phyloP scores from a whole-genome alignment of 1,140 invertebrate species.

The Meloidogyne floridensis region DNA sequence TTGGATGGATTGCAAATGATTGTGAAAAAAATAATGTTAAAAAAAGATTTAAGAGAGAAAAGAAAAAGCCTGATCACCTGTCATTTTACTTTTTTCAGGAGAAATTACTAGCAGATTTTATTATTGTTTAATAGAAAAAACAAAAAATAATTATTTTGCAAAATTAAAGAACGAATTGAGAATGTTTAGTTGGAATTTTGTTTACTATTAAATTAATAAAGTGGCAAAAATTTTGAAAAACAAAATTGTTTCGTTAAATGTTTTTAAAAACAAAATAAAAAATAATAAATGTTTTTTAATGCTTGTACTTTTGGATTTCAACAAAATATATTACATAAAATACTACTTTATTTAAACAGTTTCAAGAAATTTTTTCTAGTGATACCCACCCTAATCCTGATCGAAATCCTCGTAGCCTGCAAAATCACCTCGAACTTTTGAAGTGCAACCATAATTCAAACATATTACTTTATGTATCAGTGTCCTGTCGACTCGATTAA shows the following conservation, averaged over 20 bases:
- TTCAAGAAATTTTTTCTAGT: too few species aligned
- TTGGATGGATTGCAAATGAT: background rate
- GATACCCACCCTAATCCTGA: too few species aligned
- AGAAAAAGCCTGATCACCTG: background rate
- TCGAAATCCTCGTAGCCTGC: too few species aligned
- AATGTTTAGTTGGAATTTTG: too few species aligned
- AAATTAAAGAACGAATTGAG: background rate
- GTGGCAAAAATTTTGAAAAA: too few species aligned
- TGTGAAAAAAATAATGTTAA: background rate
- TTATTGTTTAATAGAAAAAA: background rate
- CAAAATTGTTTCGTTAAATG: background rate
- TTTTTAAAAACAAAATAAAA: background rate
- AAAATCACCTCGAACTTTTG: too few species aligned
- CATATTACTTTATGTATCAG: too few species aligned
- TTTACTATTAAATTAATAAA: too few species aligned
- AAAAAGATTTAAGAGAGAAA: background rate
- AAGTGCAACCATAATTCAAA: too few species aligned
- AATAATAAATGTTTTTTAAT: background rate
- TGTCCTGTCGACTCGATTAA: too few species aligned
- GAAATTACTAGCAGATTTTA: background rate
- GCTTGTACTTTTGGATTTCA: background rate
- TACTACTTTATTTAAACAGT: too few species aligned
- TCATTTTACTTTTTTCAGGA: background rate
- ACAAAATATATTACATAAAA: background rate
- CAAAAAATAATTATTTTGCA: background rate